phyloP scores from a whole-genome alignment of 2,888 invertebrate species.

The Drosophila barbarae region DNA sequence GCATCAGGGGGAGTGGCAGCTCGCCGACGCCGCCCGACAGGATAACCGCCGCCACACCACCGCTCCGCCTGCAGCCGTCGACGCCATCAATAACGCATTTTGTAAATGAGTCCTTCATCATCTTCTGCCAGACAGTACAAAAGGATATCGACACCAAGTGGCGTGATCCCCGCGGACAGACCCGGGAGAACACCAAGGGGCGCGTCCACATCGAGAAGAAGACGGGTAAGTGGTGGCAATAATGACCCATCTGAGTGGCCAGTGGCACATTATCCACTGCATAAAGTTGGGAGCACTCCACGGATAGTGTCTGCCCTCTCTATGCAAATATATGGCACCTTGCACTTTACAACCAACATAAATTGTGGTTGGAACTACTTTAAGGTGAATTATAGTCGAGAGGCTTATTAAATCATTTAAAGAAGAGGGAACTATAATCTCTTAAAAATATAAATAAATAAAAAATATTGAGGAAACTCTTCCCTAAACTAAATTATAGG shows the following conservation, averaged over 20 bases:
- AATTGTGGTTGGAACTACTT: slow-evolving; percentile 1
- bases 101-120: slow-evolving; percentile 80
- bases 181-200: slow-evolving; percentile 78
- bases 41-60: slow-evolving; percentile 16
- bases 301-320: not conserved
- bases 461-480: too few species aligned
- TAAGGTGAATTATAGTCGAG: slow-evolving; percentile 4
- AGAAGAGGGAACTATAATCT: not conserved
- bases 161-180: slow-evolving; percentile 77
- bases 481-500: not conserved
- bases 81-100: slow-evolving; percentile 78
- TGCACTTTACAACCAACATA: not conserved
- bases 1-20: slow-evolving; percentile 20
- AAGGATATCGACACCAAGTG: slow-evolving; percentile 77
- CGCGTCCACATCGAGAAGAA: slow-evolving; percentile 80
- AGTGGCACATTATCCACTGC: slow-evolving; percentile 2
- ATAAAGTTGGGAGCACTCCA: slow-evolving; percentile 4
- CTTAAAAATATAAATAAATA: not conserved
- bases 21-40: slow-evolving; percentile 5
- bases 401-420: not conserved
- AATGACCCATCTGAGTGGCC: not conserved
- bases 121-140: slow-evolving; percentile 77
- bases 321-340: not conserved
- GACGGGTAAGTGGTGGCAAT: slow-evolving; percentile 67
- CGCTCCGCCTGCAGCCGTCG: slow-evolving; percentile 76